Evolutionary conservation across 2,113 vertebrate genomes (phyloP), one percentile per base, ranked within the genome.

Genomic region (Hemichromis elongatus): DNA sequence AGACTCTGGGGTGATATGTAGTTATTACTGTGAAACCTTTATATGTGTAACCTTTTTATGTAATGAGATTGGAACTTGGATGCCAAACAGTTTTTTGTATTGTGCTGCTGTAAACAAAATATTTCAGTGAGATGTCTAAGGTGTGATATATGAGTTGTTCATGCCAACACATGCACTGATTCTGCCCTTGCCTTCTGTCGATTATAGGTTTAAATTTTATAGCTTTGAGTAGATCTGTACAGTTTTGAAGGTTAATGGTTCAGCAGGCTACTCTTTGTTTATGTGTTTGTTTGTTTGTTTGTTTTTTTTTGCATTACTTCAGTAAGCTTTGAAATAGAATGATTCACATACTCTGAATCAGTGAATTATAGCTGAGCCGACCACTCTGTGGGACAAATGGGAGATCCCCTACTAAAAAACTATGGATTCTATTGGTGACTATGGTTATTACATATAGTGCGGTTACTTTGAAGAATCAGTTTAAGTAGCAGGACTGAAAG

Each of bases 21-120:
- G 26, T 52, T 52, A 52, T 75, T 75, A 75, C 42, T 73, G 68
- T 73, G 42, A 47, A 73, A 73, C 68, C 16, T 73, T 70, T 45
- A 47, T 47, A 73, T 47, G 19, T n/a, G 52, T n/a, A 54, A 54
- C 53, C n/a, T 54, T 11, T 54, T 24, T 12, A 54, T 11, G 7
- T 33, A 26, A 75, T 13, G 16, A 52, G 45, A 50, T 52, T 30
- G 26, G 45, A 75, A 19, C 26, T 75, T 75, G 28, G 45, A 30
- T 33, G 45, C 19, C 26, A 75, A 33, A 75, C 70, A 52, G 26
- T 30, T 75, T 30, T 30, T 47, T 75, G 26, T n/a, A 75, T 75
- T 75, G n/a, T 52, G 26, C 7, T 52, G 70, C 18, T 1, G 24
- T 75, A 50, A 33, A 75, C 10, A 33, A 30, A 75, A 50, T 19